A percentile compares a stretch with the other conserved stretches of the same genome.
These are phyloP conservation scores for Bellardia pandia DNA, from an alignment of 2,888 invertebrate genomes.

Conservation along the genomic window DNA sequence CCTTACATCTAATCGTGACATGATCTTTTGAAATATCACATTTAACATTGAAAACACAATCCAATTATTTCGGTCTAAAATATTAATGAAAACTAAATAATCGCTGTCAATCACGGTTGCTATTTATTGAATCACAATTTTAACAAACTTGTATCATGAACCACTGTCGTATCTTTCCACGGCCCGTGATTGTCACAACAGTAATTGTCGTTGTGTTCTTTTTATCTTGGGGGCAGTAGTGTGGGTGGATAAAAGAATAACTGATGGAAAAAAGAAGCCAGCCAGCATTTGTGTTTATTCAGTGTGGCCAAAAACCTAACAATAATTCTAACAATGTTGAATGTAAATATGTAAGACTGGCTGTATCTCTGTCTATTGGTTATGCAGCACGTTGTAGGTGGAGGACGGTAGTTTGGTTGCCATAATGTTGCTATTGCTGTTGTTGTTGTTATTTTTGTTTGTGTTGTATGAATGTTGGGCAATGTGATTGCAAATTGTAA, in stretches of 20 bases:
- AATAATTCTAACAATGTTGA: slow-evolving; percentile 55
- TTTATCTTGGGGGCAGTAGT: neutral
- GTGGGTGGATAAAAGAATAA: neutral
- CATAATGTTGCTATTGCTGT: neutral
- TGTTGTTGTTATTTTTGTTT: slow-evolving; percentile 19
- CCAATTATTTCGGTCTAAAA: too few species aligned
- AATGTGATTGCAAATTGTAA: slow-evolving; percentile 84
- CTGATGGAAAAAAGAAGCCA: neutral
- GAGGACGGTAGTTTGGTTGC: slow-evolving; percentile 14
- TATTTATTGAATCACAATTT: slow-evolving; percentile 1
- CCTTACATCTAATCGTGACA: too few species aligned
- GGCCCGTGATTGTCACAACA: slow-evolving; percentile 38
- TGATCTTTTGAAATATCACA: too few species aligned
- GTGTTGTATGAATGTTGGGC: slow-evolving; percentile 66
- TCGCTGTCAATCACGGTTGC: too few species aligned
- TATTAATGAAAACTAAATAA: too few species aligned
- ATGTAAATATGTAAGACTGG: slow-evolving; percentile 46
- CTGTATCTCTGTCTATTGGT: slow-evolving; percentile 4
- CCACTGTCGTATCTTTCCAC: slow-evolving; percentile 35
- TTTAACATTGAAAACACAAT: too few species aligned
- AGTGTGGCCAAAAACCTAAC: slow-evolving; percentile 18
- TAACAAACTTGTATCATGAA: slow-evolving; percentile 4
- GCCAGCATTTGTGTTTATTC: neutral
- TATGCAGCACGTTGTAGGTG: slow-evolving; percentile 14
- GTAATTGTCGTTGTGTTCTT: slow-evolving; percentile 43